Conservation (phyloP, 2,888 invertebrate genomes). For the Alloplasta piceator region DNA sequence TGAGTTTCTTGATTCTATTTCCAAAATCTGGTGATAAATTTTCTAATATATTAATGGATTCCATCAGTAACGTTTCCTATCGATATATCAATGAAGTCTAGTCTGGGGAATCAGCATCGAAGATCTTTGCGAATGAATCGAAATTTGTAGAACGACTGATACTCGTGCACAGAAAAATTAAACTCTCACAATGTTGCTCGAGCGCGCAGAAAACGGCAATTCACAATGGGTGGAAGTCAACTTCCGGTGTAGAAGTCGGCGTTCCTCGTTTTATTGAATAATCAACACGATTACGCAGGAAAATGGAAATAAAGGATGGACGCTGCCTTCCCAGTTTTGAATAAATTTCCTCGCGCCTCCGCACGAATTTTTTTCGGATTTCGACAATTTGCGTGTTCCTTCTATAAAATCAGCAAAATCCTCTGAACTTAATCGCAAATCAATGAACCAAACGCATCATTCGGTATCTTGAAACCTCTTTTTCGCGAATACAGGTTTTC, state of each 20-base stretch:
- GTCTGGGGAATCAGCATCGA: background rate
- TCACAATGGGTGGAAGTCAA: slow-evolving; percentile 74
- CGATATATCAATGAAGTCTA: no score
- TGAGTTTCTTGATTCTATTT: no score
- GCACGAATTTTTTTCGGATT: background rate
- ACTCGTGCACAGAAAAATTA: slow-evolving; percentile 10
- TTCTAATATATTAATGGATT: no score
- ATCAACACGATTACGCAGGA: slow-evolving; percentile 51
- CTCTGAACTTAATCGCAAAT: no score
- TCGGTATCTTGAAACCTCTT: background rate
- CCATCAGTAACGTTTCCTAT: no score
- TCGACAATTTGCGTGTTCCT: no score
- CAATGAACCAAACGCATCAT: background rate
- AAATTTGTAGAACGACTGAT: slow-evolving; percentile 10
- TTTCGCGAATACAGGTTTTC: background rate
- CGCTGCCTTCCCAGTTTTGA: background rate
- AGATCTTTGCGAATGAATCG: background rate
- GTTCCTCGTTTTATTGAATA: slow-evolving; percentile 71
- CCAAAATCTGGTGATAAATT: no score
- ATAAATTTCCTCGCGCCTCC: background rate
- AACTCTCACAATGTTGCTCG: slow-evolving; percentile 9
- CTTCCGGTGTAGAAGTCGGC: slow-evolving; percentile 75
- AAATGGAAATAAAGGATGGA: slow-evolving; percentile 1
- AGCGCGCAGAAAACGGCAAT: slow-evolving; percentile 37
- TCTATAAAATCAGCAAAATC: no score